These are phyloP conservation scores for Zygothrica quintamaculata DNA, from an alignment of 2,888 invertebrate species.

Conservation along the genomic window DNA sequence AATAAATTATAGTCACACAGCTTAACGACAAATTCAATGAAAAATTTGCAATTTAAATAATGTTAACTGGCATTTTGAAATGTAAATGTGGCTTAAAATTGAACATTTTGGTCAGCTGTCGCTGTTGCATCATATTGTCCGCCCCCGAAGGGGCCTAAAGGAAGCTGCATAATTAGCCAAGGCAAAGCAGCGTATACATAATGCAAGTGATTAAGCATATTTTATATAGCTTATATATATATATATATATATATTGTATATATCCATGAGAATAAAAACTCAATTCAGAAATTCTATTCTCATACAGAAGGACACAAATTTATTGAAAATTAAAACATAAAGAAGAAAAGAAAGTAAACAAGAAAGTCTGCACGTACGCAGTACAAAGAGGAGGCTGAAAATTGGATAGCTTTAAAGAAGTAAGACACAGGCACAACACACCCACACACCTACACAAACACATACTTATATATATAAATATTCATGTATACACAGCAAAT, in stretches of 20 bases:
- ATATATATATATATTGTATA: too few species aligned
- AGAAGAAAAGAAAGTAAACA: slow-evolving; percentile 41
- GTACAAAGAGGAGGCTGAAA: slow-evolving; percentile 16
- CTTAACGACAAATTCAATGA: slow-evolving; percentile 72
- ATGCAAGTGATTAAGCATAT: neutral
- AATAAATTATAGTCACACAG: slow-evolving; percentile 71
- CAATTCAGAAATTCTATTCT: neutral
- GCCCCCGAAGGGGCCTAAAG: slow-evolving; percentile 26
- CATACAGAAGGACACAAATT: slow-evolving; percentile 19
- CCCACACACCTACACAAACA: slow-evolving; percentile 17
- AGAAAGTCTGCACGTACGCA: slow-evolving; percentile 51
- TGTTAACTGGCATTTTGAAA: slow-evolving; percentile 69
- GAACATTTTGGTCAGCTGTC: slow-evolving; percentile 59
- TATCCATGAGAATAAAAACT: too few species aligned
- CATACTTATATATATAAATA: slow-evolving; percentile 14
- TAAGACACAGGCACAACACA: slow-evolving; percentile 5
- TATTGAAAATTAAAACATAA: slow-evolving; percentile 61
- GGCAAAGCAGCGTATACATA: slow-evolving; percentile 21
- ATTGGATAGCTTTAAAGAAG: slow-evolving; percentile 5
- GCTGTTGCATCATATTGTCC: slow-evolving; percentile 56
- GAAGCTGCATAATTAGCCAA: slow-evolving; percentile 27
- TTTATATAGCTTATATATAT: neutral
- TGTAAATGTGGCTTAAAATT: slow-evolving; percentile 48
- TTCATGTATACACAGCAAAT: slow-evolving; percentile 44
- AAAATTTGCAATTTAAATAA: slow-evolving; percentile 77